These are phyloP conservation scores for Eumacrocentrus americanus DNA, from an alignment of 2,888 invertebrate genomes.

Conservation along the genomic window DNA sequence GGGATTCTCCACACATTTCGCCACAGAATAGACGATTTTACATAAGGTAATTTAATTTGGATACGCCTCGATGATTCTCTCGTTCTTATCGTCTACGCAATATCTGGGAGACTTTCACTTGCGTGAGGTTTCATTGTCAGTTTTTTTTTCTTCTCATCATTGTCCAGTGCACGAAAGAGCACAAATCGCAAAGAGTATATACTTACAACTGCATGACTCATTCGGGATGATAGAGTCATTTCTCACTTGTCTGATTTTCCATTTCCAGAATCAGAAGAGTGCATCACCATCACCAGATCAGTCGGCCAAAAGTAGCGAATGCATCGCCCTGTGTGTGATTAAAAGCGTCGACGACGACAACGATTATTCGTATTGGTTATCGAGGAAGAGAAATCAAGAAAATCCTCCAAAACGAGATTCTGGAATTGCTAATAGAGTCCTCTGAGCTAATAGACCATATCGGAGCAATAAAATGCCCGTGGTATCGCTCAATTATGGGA, in stretches of 20 bases:
- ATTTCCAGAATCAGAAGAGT: slow-evolving; percentile 25
- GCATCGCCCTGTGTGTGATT: no score
- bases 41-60: slow-evolving; percentile 6
- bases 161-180: neutral
- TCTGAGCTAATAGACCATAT: no score
- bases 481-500: slow-evolving; percentile 56
- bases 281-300: no score
- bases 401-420: no score
- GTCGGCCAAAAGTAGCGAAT: no score
- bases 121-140: slow-evolving; percentile 16
- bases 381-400: no score
- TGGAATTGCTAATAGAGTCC: no score
- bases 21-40: no score
- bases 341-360: no score
- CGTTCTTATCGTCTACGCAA: slow-evolving; percentile 5
- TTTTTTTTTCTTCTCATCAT: neutral
- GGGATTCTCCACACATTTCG: no score
- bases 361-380: no score
- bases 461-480: slow-evolving; percentile 57
- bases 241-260: slow-evolving; percentile 17
- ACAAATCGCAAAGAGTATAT: slow-evolving; percentile 11
- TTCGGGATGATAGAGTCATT: slow-evolving; percentile 17
- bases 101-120: slow-evolving; percentile 17
- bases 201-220: slow-evolving; percentile 16
- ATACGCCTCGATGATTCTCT: slow-evolving; percentile 5